These are phyloP conservation scores for Momotus momota DNA, from an alignment of 2,797 vertebrate species.

Conservation along the genomic window DNA sequence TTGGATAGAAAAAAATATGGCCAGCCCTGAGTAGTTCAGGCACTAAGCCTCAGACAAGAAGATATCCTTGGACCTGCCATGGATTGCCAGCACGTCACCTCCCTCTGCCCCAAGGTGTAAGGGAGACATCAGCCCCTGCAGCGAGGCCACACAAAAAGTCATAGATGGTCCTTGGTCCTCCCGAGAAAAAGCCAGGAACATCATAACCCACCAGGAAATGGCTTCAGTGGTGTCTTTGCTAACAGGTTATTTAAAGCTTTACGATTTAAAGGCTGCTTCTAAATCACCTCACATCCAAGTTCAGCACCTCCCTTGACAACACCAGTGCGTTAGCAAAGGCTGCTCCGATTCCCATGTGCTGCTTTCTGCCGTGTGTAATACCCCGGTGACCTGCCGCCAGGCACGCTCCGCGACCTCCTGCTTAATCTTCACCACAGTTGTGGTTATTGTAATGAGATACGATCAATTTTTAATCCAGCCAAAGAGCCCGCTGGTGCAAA, in stretches of 20 bases:
- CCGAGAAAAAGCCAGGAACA: background rate
- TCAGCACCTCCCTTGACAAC: background rate
- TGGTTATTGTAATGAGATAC: fast-evolving
- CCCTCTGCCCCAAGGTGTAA: background rate
- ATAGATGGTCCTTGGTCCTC: background rate
- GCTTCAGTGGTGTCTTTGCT: background rate
- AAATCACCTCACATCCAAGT: background rate
- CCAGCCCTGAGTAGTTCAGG: background rate
- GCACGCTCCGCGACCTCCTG: background rate
- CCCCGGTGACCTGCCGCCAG: background rate
- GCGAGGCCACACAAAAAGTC: background rate
- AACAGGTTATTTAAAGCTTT: background rate
- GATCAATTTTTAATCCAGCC: background rate
- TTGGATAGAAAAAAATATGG: background rate
- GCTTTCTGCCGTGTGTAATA: background rate
- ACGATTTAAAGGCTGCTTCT: background rate
- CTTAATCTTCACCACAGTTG: background rate
- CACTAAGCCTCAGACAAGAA: background rate
- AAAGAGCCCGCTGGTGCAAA: background rate
- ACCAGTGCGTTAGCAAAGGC: background rate
- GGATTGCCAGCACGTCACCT: background rate
- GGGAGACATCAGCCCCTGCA: background rate
- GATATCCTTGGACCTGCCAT: background rate
- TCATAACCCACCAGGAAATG: background rate
- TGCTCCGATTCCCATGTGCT: background rate